Percentiles rank a stretch among this genome's conserved stretches.
Evolutionary conservation across 2,113 vertebrate genomes (phyloP).

Genomic region (Phycodurus eques): DNA sequence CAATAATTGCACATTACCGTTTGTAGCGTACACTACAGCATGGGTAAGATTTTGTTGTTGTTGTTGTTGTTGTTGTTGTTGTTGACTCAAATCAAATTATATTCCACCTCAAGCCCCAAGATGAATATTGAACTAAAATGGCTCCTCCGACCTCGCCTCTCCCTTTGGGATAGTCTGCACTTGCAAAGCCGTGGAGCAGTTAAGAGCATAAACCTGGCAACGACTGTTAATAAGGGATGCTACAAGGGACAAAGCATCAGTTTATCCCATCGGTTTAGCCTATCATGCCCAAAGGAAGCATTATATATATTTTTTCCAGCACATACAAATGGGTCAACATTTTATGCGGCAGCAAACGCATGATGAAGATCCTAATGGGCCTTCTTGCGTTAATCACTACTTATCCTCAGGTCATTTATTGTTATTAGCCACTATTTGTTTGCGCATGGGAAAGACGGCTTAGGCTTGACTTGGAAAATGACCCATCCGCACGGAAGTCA

Average conservation of each 20-base stretch:
- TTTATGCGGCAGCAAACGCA: slow-evolving; percentile 37
- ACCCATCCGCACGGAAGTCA: slow-evolving; percentile 24
- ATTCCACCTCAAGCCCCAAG: slow-evolving; percentile 7
- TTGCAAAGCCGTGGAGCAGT: slow-evolving; percentile 18
- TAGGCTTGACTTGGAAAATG: slow-evolving; percentile 6
- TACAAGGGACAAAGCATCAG: neutral
- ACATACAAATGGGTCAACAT: slow-evolving; percentile 24
- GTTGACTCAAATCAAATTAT: slow-evolving; percentile 1
- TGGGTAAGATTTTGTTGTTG: slow-evolving; percentile 21
- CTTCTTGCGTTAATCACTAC: slow-evolving; percentile 20
- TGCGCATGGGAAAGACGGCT: slow-evolving; percentile 11
- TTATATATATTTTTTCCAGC: neutral
- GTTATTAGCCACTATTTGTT: slow-evolving; percentile 3
- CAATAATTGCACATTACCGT: slow-evolving; percentile 18
- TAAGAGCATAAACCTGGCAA: slow-evolving; percentile 2
- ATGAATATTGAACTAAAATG: slow-evolving; percentile 47
- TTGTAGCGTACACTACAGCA: slow-evolving; percentile 7
- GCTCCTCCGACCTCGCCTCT: slow-evolving; percentile 12
- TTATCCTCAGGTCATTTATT: slow-evolving; percentile 13
- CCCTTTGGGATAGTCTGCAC: slow-evolving; percentile 18
- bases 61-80: slow-evolving; percentile 19
- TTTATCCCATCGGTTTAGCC: slow-evolving; percentile 23
- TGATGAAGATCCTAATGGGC: slow-evolving; percentile 39
- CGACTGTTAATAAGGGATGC: slow-evolving; percentile 17
- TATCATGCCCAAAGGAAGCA: slow-evolving; percentile 22